Evolutionary conservation across 2,888 invertebrate species (phyloP).

Genomic region (Chrysolina americana): DNA sequence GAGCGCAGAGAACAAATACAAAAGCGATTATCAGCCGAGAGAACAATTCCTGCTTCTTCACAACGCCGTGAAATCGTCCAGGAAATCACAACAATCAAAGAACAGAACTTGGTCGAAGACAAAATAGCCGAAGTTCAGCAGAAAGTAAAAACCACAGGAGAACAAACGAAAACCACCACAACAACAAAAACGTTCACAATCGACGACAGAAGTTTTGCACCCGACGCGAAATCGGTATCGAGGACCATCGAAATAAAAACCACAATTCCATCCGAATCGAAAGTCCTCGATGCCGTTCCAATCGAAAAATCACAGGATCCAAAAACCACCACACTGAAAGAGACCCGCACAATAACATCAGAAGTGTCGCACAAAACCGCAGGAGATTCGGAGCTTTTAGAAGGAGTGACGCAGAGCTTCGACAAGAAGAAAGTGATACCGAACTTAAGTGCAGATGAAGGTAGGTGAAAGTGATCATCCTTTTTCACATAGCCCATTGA

Average conservation of each 20-base stretch:
- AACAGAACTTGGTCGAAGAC: constrained; percentile 75
- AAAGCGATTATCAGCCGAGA: constrained; percentile 79
- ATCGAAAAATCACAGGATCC: constrained; percentile 42
- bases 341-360: constrained; percentile 57
- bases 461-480: constrained; percentile 47
- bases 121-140: constrained; percentile 73
- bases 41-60: constrained; percentile 79
- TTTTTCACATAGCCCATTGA: no score
- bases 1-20: constrained; percentile 84
- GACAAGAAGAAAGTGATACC: constrained; percentile 60
- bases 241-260: constrained; percentile 57
- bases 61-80: constrained; percentile 82
- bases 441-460: constrained; percentile 58
- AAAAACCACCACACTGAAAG: constrained; percentile 50
- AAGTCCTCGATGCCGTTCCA: constrained; percentile 53
- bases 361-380: constrained; percentile 64
- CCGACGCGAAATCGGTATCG: constrained; percentile 43
- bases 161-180: constrained; percentile 70
- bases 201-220: constrained; percentile 21
- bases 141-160: constrained; percentile 65
- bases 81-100: constrained; percentile 74
- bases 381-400: constrained; percentile 69
- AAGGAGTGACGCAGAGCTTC: constrained; percentile 69
- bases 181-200: constrained; percentile 23
- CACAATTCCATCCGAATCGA: constrained; percentile 57